Conservation (phyloP, 2,888 invertebrate species). For the Cryptus armator region DNA sequence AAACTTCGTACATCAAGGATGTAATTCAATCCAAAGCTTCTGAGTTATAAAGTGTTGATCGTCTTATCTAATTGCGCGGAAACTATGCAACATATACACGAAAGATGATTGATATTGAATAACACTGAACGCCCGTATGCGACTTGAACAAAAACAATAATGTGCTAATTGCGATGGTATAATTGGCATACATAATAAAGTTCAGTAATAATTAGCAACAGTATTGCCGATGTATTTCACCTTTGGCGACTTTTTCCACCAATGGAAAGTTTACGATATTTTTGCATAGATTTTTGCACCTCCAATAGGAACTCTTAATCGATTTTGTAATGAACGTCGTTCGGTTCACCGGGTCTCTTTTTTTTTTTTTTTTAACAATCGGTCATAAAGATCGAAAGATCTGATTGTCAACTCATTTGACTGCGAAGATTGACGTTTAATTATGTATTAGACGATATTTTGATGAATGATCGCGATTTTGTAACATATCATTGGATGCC, state of each 20-base stretch:
- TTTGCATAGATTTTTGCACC: no score
- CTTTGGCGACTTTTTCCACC: no score
- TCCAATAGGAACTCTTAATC: neutral
- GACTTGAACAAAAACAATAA: neutral
- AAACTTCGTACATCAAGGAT: neutral
- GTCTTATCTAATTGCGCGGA: conserved; percentile 37
- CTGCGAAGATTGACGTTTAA: no score
- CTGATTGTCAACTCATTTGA: neutral
- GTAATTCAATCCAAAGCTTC: conserved; percentile 1
- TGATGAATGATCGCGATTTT: conserved; percentile 5
- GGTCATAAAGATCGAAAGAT: neutral
- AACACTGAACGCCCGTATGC: neutral
- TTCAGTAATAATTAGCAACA: no score
- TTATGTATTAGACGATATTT: neutral
- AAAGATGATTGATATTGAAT: conserved; percentile 52
- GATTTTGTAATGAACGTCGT: neutral
- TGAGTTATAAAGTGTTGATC: neutral
- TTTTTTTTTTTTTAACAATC: neutral
- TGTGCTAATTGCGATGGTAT: no score
- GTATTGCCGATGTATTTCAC: no score
- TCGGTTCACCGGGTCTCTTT: neutral
- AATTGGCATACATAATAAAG: no score
- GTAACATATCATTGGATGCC: neutral
- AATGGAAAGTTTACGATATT: no score
- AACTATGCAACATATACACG: conserved; percentile 17